Percentiles rank a stretch among this genome's conserved stretches.
phyloP scores from a whole-genome alignment of 2,113 vertebrate species.

The Engraulis encrasicolus region DNA sequence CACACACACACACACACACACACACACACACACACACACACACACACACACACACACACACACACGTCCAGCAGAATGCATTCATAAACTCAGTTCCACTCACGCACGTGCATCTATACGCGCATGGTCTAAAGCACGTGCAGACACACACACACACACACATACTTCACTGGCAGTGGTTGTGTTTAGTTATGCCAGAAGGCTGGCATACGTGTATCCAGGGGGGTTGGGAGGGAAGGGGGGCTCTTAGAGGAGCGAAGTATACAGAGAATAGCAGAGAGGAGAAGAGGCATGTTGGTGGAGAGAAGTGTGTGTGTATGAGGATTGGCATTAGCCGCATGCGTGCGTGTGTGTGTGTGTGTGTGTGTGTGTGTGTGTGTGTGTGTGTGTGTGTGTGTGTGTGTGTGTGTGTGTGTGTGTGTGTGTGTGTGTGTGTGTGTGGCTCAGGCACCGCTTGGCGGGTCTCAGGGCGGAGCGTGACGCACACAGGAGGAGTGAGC shows the following conservation, averaged over 20 bases:
- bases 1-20: not conserved
- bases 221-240: not conserved
- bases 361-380: no score
- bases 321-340: no score
- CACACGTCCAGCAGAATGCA: not conserved
- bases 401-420: no score
- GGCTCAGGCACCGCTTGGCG: not conserved
- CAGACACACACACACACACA: not conserved
- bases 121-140: no score
- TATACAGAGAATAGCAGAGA: no score
- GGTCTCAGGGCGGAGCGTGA: slow-evolving; percentile 30
- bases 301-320: not conserved
- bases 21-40: not conserved
- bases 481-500: slow-evolving; percentile 39
- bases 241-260: no score
- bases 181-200: not conserved
- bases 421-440: no score
- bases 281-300: not conserved
- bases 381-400: no score
- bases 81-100: no score
- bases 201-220: not conserved
- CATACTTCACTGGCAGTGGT: not conserved
- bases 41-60: not conserved
- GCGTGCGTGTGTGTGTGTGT: no score
- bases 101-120: no score